phyloP scores from a whole-genome alignment of 1,140 invertebrate genomes.

The Euwallacea fornicatus region DNA sequence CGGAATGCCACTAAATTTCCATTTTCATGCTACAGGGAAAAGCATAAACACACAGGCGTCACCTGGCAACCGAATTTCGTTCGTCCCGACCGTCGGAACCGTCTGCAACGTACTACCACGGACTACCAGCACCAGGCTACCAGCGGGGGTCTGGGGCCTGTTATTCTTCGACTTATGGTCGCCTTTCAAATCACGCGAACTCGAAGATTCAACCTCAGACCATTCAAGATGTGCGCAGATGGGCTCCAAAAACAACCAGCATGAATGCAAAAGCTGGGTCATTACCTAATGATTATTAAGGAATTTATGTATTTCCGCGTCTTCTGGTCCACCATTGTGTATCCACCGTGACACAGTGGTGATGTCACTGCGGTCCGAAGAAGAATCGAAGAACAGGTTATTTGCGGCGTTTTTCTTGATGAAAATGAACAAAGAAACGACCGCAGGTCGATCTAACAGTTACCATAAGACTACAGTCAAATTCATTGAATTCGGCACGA shows the following conservation, averaged over 20 bases:
- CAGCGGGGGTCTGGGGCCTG: neutral
- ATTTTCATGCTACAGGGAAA: neutral
- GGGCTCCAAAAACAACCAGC: neutral
- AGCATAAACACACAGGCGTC: conserved; percentile 3
- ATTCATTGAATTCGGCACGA: too few species aligned
- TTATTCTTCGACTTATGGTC: conserved; percentile 7
- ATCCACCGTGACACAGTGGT: too few species aligned
- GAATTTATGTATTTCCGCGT: conserved; percentile 1
- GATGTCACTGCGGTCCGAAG: too few species aligned
- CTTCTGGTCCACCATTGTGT: neutral
- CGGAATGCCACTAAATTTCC: conserved; percentile 1
- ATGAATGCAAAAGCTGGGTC: conserved; percentile 7
- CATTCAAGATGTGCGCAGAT: conserved; percentile 5
- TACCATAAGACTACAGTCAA: too few species aligned
- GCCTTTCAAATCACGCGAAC: conserved; percentile 7
- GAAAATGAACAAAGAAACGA: too few species aligned
- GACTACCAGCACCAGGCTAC: neutral
- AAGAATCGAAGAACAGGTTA: too few species aligned
- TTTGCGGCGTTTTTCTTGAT: too few species aligned
- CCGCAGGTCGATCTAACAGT: too few species aligned
- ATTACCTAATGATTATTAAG: conserved; percentile 8
- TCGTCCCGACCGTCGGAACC: neutral
- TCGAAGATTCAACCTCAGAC: neutral
- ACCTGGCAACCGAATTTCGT: conserved; percentile 4
- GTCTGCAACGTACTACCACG: conserved; percentile 1